Conservation (phyloP, 2,113 vertebrate species). For the Arvicanthis niloticus region DNA sequence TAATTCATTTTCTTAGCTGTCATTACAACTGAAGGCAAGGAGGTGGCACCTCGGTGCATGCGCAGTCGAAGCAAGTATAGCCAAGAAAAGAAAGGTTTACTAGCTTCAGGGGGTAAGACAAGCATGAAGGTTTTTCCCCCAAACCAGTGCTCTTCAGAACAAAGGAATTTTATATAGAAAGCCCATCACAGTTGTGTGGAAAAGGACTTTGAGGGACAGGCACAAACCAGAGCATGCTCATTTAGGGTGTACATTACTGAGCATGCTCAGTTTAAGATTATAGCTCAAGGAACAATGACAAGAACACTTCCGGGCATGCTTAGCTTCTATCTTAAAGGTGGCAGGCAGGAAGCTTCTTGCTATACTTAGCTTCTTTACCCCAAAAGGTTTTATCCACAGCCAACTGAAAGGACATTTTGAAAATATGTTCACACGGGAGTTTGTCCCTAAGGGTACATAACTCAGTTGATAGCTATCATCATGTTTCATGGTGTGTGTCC, state of each 20-base stretch:
- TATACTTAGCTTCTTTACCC: background rate
- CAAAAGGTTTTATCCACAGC: background rate
- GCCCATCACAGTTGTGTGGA: background rate
- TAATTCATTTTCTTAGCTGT: background rate
- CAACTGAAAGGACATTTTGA: background rate
- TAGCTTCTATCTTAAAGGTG: background rate
- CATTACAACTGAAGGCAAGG: background rate
- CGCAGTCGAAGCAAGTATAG: too few relatives aligned
- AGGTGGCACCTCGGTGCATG: background rate
- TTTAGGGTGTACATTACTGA: background rate
- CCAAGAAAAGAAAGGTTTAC: background rate
- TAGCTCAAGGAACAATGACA: background rate
- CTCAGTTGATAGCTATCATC: background rate
- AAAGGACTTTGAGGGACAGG: background rate
- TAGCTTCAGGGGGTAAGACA: background rate
- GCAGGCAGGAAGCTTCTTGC: background rate
- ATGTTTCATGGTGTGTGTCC: background rate
- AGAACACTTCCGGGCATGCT: background rate
- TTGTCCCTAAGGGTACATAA: background rate
- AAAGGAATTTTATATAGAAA: background rate
- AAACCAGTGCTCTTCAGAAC: background rate
- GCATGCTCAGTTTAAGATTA: background rate
- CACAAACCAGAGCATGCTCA: background rate
- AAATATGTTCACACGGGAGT: background rate
- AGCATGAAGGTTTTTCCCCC: background rate